Evolutionary conservation across 2,797 vertebrate species (phyloP).

Genomic region (Pipistrellus kuhlii): DNA sequence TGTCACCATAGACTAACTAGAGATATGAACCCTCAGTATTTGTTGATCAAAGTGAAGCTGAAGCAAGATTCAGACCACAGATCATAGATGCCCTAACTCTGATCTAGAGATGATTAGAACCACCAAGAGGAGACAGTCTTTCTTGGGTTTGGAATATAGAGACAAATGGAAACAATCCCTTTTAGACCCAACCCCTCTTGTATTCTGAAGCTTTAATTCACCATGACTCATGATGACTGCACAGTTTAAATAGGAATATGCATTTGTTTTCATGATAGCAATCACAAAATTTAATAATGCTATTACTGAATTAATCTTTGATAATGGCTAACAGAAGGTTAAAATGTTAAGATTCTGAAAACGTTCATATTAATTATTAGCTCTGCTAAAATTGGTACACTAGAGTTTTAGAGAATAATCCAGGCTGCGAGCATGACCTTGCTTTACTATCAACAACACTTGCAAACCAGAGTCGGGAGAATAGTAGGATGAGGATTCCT

Average conservation of each 20-base stretch:
- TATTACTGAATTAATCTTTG: slow-evolving; percentile 52
- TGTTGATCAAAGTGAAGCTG: slow-evolving; percentile 21
- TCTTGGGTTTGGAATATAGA: slow-evolving; percentile 35
- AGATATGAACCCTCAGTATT: slow-evolving; percentile 31
- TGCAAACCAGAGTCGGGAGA: not conserved
- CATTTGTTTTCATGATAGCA: slow-evolving; percentile 53
- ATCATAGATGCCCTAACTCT: not conserved
- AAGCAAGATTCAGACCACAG: slow-evolving; percentile 6
- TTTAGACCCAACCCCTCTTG: not conserved
- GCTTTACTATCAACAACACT: slow-evolving; percentile 50
- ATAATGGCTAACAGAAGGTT: slow-evolving; percentile 44
- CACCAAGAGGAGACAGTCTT: not conserved
- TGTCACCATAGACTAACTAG: slow-evolving; percentile 22
- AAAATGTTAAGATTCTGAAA: slow-evolving; percentile 60
- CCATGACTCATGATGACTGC: slow-evolving; percentile 20
- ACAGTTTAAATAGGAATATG: slow-evolving; percentile 5
- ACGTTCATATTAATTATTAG: slow-evolving; percentile 19
- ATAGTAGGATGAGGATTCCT: not conserved
- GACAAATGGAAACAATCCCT: not conserved
- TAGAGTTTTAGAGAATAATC: slow-evolving; percentile 45
- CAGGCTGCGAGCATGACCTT: slow-evolving; percentile 29
- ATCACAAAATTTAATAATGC: slow-evolving; percentile 50
- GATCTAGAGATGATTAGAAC: slow-evolving; percentile 19
- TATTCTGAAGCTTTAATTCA: slow-evolving; percentile 34
- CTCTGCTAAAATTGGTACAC: slow-evolving; percentile 25